phyloP scores from a whole-genome alignment of 2,888 invertebrate genomes.

The Steromphala cineraria region DNA sequence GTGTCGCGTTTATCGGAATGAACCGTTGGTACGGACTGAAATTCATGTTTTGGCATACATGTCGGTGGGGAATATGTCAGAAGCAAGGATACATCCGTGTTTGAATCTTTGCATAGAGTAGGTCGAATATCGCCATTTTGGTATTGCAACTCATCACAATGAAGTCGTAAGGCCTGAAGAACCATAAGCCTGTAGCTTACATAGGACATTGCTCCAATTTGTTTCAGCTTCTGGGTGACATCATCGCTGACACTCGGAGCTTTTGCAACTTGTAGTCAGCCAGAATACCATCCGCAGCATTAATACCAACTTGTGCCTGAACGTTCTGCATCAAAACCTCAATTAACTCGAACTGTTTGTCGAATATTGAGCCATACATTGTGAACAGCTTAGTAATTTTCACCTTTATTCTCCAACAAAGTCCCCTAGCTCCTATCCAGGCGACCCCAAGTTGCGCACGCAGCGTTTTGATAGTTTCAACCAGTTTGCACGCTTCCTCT shows the following conservation, averaged over 20 bases:
- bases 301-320: not conserved
- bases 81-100: not conserved
- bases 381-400: not conserved
- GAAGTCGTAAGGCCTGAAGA: not conserved
- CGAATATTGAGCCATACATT: not conserved
- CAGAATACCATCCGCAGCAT: not conserved
- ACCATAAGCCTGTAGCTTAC: not conserved
- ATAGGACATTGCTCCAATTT: not conserved
- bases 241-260: not conserved
- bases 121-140: not conserved
- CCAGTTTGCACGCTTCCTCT: not conserved
- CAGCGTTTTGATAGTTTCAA: not conserved
- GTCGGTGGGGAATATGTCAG: not conserved
- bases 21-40: not conserved
- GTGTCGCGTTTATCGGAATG: not conserved
- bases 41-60: not conserved
- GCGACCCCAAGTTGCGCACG: not conserved
- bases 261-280: not conserved
- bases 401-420: not conserved
- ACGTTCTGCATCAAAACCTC: not conserved
- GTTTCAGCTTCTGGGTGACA: not conserved
- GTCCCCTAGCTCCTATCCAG: not conserved
- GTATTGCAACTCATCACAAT: conserved; percentile 4
- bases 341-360: not conserved
- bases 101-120: not conserved